phyloP scores from a whole-genome alignment of 2,113 vertebrate genomes.

The Chelonoidis abingdonii region DNA sequence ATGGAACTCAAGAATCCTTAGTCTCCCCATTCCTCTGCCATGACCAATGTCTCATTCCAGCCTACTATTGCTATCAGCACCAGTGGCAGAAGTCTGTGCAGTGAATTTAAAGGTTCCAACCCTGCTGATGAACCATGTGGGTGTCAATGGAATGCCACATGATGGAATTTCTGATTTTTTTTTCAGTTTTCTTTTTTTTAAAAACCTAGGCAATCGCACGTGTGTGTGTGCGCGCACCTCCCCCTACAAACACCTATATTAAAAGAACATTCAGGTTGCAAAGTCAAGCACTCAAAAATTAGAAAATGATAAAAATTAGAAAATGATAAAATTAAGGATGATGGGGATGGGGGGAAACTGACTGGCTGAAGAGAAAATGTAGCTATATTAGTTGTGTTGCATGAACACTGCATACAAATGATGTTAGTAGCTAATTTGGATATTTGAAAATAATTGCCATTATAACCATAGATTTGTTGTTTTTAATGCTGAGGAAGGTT shows the following conservation, averaged over 20 bases:
- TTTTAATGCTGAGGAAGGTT: slow-evolving; percentile 23
- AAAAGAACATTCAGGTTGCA: background rate
- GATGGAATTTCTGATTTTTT: background rate
- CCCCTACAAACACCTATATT: background rate
- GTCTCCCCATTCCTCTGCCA: background rate
- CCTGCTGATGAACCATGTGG: background rate
- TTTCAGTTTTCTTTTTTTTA: background rate
- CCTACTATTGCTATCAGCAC: background rate
- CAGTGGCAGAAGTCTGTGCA: background rate
- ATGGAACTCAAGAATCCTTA: background rate
- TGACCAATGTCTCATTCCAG: background rate
- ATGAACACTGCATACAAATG: slow-evolving; percentile 42
- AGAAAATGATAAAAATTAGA: background rate
- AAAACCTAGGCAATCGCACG: background rate
- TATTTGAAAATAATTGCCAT: slow-evolving; percentile 47
- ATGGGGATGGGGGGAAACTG: background rate
- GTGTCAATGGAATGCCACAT: background rate
- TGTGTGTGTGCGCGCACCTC: fast-evolving
- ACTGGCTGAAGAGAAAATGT: background rate
- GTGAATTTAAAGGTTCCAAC: background rate
- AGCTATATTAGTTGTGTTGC: slow-evolving; percentile 22
- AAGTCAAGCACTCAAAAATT: background rate
- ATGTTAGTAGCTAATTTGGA: slow-evolving; percentile 63
- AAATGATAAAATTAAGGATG: background rate
- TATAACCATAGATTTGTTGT: slow-evolving; percentile 29